These are phyloP conservation scores for Punctoribates punctum DNA, from an alignment of 2,888 invertebrate species.

Conservation along the genomic window DNA sequence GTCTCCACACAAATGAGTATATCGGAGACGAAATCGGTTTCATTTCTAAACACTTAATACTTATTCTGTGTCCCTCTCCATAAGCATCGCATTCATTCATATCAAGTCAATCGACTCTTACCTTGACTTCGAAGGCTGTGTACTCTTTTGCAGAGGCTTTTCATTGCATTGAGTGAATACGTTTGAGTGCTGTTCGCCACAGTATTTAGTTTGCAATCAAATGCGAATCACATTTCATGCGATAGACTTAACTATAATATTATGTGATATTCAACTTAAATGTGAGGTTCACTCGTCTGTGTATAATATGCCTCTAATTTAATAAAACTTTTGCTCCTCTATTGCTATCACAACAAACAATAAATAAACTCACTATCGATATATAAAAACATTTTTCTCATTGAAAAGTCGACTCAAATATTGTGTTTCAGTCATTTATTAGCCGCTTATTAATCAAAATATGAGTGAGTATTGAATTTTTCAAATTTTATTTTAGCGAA, in stretches of 20 bases:
- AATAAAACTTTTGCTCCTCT: background rate
- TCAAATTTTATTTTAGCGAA: no score
- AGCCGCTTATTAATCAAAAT: background rate
- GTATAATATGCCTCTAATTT: background rate
- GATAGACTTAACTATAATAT: background rate
- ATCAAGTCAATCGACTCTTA: conserved; percentile 5
- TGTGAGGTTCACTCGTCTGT: background rate
- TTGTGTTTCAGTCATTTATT: background rate
- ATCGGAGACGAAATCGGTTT: no score
- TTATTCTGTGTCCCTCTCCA: no score
- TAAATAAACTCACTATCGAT: background rate
- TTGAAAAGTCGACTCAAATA: background rate
- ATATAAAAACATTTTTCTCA: background rate
- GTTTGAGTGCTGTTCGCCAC: background rate
- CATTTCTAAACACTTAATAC: no score
- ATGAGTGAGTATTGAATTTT: background rate
- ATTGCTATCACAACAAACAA: background rate
- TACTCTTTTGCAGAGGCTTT: conserved; percentile 1
- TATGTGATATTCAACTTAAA: background rate
- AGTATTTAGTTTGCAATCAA: conserved; percentile 15
- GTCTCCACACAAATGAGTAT: background rate
- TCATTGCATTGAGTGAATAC: background rate
- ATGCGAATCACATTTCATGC: conserved; percentile 30
- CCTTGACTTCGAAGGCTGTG: conserved; percentile 32
- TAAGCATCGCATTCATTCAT: background rate